phyloP scores from a whole-genome alignment of 2,113 vertebrate species.

The Odocoileus hemionus region DNA sequence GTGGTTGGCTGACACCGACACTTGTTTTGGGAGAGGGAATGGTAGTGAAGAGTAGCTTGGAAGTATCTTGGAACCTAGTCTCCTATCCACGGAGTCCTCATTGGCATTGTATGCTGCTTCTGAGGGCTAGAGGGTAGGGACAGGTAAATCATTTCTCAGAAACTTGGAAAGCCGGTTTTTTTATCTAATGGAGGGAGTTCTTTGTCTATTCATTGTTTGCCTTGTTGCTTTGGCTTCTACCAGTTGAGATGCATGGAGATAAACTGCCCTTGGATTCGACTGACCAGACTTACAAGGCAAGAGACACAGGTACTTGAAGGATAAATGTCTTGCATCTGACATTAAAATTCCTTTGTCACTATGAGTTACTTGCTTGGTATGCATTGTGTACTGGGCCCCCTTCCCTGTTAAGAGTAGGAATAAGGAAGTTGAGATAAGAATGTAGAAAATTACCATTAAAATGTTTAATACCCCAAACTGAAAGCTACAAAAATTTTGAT shows the following conservation, averaged over 20 bases:
- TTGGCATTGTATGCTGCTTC: background rate
- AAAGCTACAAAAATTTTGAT: background rate
- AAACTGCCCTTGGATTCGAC: background rate
- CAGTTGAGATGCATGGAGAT: background rate
- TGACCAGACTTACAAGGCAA: background rate
- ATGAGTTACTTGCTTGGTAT: conserved; percentile 18
- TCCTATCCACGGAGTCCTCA: background rate
- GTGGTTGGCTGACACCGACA: background rate
- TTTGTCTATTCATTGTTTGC: background rate
- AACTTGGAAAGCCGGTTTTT: background rate
- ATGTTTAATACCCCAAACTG: background rate
- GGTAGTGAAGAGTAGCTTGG: background rate
- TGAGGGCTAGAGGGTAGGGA: background rate
- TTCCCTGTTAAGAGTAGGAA: background rate
- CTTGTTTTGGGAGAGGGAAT: background rate
- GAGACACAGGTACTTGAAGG: background rate
- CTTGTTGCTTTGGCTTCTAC: background rate
- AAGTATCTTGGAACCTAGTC: background rate
- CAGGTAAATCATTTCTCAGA: background rate
- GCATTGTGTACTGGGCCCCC: background rate
- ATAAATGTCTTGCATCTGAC: background rate
- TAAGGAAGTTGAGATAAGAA: conserved; percentile 15
- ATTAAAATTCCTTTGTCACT: conserved; percentile 11
- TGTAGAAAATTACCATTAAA: background rate
- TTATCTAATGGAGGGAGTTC: background rate